Base-by-base conservation (phyloP, 2,797 vertebrate species). In the Cuniculus paca region DNA sequence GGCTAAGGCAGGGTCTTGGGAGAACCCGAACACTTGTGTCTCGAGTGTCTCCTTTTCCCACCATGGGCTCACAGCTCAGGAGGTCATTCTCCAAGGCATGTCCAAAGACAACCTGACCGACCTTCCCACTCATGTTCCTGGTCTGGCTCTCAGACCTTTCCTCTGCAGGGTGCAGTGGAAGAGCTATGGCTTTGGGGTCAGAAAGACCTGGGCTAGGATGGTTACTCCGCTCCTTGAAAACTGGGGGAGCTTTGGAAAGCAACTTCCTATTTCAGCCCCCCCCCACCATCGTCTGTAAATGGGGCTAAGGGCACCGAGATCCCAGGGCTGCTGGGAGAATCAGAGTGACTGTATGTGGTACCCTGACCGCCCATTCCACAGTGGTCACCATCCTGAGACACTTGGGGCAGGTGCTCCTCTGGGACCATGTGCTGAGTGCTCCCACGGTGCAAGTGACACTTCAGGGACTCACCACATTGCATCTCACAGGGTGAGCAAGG, bases 381-480 rank as follows among this genome's bases (percentile, higher is more conserved):
- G 74, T 0, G 16, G 12, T 12, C 19, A 31, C 45, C 0, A 0
- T n/a, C 70, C 7, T 14, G 14, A 63, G 31, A 39, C 48, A 7
- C 6, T 3, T 0, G 3, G 22, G 28, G 50, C 68, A 22, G 26
- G 65, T 13, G 0, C n/a, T 28, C 52, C 26, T 28, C 54, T 3
- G 63, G 39, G 50, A 7, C 4, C 3, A 6, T 0, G 54, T 5
- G 28, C 39, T 0, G 0, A 39, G 14, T 19, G 54, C n/a, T 68
- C 34, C 54, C 1, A 0, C 1, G 48, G 54, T 28, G 31, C 20
- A 7, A 6, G 19, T 2, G 24, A 14, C 6, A 1, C 13, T 34
- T 20, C 8, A 16, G 77, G 84, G 70, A 7, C 52, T 50, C 39
- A 8, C 14, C 1, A 0, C 1, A 2, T 31, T 1, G 0, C 20